A percentile compares a stretch with the other conserved stretches of the same genome.
Conservation (phyloP, 2,113 vertebrate species). For the Vireo altiloquus region DNA sequence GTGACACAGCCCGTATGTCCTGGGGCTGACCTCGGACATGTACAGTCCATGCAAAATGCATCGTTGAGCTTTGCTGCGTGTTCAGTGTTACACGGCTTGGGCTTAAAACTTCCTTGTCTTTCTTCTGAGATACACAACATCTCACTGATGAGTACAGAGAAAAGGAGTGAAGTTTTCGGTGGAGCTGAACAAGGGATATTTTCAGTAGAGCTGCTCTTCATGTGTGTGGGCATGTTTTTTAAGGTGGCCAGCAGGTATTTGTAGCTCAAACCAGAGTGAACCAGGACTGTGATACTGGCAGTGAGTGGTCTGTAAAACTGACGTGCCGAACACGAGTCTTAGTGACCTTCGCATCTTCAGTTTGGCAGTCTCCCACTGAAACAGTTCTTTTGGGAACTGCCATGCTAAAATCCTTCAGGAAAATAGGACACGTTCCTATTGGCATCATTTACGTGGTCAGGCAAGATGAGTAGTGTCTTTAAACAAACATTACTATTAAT, state of each 20-base stretch:
- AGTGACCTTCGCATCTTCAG: background rate
- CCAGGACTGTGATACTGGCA: too few species aligned
- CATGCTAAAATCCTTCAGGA: background rate
- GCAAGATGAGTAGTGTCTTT: background rate
- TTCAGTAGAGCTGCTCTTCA: background rate
- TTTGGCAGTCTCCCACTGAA: background rate
- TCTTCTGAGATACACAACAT: background rate
- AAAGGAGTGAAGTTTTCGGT: background rate
- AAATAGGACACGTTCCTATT: background rate
- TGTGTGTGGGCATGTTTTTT: background rate
- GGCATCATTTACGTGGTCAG: background rate
- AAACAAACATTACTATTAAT: background rate
- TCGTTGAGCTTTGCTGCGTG: rapidly evolving
- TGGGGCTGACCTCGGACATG: rapidly evolving
- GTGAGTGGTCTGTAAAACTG: background rate
- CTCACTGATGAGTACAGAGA: background rate
- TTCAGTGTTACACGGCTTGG: rapidly evolving
- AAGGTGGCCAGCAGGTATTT: background rate
- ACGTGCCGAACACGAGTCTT: background rate
- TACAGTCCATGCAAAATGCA: rapidly evolving
- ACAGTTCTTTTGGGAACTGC: background rate
- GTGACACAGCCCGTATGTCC: background rate
- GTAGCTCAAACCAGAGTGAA: background rate
- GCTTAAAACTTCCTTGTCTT: background rate
- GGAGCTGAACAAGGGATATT: background rate